Percentiles rank a stretch among this genome's conserved stretches.
These are phyloP conservation scores for Pandion haliaetus DNA, from an alignment of 2,113 vertebrate genomes.

Conservation along the genomic window DNA sequence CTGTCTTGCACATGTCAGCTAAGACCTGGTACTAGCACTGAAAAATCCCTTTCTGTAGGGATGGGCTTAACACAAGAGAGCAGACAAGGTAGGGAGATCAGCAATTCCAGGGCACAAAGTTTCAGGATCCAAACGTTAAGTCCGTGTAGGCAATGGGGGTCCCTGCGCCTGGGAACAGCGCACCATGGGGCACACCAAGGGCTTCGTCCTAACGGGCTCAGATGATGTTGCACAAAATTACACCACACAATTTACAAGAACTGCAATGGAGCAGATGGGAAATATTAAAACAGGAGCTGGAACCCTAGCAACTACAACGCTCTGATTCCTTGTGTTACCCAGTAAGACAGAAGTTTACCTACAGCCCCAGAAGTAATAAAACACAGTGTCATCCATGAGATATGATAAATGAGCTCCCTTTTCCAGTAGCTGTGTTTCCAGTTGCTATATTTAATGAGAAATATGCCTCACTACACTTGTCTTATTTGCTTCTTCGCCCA, in stretches of 20 bases:
- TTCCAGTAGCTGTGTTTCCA: not conserved
- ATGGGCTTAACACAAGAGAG: not conserved
- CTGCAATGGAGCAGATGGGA: not conserved
- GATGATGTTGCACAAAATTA: accelerated
- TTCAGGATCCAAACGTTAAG: too few species aligned
- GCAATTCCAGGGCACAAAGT: not conserved
- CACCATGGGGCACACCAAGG: accelerated
- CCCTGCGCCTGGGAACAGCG: not conserved
- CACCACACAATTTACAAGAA: not conserved
- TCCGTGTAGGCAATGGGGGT: accelerated
- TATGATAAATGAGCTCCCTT: conserved; percentile 17
- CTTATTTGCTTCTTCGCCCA: not conserved
- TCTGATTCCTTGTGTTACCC: not conserved
- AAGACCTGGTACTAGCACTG: not conserved
- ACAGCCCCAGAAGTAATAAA: conserved; percentile 13
- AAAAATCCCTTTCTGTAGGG: not conserved
- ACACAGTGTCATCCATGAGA: not conserved
- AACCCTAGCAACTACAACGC: not conserved
- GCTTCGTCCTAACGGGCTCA: accelerated
- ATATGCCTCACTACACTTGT: not conserved
- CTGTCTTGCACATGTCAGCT: not conserved
- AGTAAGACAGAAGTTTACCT: not conserved
- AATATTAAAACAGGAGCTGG: not conserved
- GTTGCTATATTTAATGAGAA: conserved; percentile 13
- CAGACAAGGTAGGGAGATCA: not conserved